Base-by-base conservation (phyloP, 1,140 invertebrate genomes). In the Eubasilissa regina region DNA sequence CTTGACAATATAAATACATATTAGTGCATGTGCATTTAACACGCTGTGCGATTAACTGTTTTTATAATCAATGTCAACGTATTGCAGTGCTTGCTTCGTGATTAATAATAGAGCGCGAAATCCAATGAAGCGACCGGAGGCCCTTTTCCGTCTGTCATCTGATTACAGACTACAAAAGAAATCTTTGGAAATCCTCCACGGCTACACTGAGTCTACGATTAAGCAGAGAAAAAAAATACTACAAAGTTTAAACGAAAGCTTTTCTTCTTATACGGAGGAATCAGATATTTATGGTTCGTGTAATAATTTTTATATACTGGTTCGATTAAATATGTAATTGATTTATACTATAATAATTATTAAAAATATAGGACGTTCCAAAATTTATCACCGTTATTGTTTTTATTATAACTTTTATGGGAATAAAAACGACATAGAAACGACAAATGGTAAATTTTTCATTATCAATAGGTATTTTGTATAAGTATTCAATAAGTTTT, bases 101-200 rank as follows among this genome's bases (percentile, higher is more conserved):
- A 45, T 88, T 4, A 72, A 87, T 0, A 78, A 84, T 19, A 84
- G 89, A 81, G 85, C 86, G 82, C 85, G 87, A 66, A 86, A 88
- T 80, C 84, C 85, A 0, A 81, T 89, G 7, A 17, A 87, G 17
- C 84, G 84, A 13, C 81, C 80, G 13, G 86, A 89, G 11, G 73
- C 82, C 0, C 62, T 89, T 0, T 91, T 90, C 73, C 85, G 85
- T 58, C 84, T 89, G 9, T 83, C 85, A 0, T 75, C 82, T 1
- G 84, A 87, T 47, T 89, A 87, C 78, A 85, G 83, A 75, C 78
- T 77, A 74, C 91, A 94, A 79, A 87, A 89, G 10, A 85, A 89
- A 83, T 87, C 90, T 19, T 83, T 97, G 0, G 87, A 92, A 68
- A 87, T 92, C 53, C 87, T 97, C 44, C 94, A 97, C 81, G 86